Base-by-base conservation (phyloP, 2,888 invertebrate species). In the Steinernema carpocapsae region DNA sequence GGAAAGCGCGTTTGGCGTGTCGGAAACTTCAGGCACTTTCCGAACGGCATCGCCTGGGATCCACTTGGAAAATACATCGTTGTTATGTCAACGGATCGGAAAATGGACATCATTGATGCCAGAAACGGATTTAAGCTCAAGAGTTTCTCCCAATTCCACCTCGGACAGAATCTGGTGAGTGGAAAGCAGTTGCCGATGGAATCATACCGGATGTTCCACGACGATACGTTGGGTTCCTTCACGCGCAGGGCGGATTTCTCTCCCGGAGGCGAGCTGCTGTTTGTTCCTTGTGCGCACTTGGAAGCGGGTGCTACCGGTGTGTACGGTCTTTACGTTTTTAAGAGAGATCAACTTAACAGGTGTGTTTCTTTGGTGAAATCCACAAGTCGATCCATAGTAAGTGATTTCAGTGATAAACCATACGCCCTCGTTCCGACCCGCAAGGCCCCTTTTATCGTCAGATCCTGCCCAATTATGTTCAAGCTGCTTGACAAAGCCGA, bases 201-300 rank as follows among this genome's bases (percentile, higher is more conserved):
- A 19, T 19, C 70, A 12, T 85, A 84, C 75, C 80, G 93, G 45
- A 90, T 94, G 59, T 96, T 93, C 88, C 93, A 94, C 84, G 95
- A 96, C 83, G 95, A 95, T 88, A 95, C 95, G 0, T 90, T 95
- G 79, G 94, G 94, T 88, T 94, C 97, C 0, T 99, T 94, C 89
- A 96, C 94, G 87, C 91, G 99, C 52, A 91, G 97, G 45, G 88
- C 97, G 32, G 91, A 92, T 64, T 99, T 95, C 87, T 93, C 94
- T 29, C 94, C 95, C 0, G 95, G 96, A 88, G 99, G 97, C 0
- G 91, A 92, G 85, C 89, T 97, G 70, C 88, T 99, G 26, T 91
- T 97, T n/a, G 93, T 93, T 0, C 97, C 99, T 0, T 92, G 94
- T 0, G 70, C 37, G 72, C 85, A 84, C 45, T 52, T 86, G 32